A percentile compares a stretch with the other conserved stretches of the same genome.
Evolutionary conservation across 2,888 invertebrate genomes (phyloP).

Genomic region (Cantharis nigra): DNA sequence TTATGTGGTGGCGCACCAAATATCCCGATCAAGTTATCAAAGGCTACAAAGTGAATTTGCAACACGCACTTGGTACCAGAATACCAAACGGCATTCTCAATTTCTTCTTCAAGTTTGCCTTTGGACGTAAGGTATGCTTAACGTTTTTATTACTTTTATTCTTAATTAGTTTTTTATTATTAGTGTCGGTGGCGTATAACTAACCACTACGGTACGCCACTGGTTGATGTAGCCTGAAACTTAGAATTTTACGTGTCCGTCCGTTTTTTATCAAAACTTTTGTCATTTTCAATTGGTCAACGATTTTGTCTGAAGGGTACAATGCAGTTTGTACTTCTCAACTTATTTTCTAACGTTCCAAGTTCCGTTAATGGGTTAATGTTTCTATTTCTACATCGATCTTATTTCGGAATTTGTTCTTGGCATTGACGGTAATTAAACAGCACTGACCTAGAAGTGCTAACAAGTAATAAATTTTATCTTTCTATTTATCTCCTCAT

Average conservation of each 20-base stretch:
- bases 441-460: not conserved
- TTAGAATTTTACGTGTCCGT: not conserved
- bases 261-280: not conserved
- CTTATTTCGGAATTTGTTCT: not conserved
- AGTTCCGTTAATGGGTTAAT: not conserved
- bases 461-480: not conserved
- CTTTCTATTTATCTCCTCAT: not conserved
- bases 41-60: constrained; percentile 90
- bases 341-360: not conserved
- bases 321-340: not conserved
- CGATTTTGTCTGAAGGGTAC: not conserved
- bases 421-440: not conserved
- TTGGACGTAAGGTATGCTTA: constrained; percentile 77
- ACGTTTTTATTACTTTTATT: not conserved
- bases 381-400: not conserved
- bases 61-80: constrained; percentile 84
- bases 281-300: not conserved
- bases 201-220: not conserved
- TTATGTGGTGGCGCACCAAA: constrained; percentile 91
- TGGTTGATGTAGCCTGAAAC: not conserved
- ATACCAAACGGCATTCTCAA: constrained; percentile 87
- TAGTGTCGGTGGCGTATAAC: not conserved
- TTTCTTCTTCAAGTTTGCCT: constrained; percentile 87
- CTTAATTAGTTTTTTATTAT: not conserved
- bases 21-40: constrained; percentile 83